Conservation (phyloP, 1,140 invertebrate genomes). For the Drosophila tristis region DNA sequence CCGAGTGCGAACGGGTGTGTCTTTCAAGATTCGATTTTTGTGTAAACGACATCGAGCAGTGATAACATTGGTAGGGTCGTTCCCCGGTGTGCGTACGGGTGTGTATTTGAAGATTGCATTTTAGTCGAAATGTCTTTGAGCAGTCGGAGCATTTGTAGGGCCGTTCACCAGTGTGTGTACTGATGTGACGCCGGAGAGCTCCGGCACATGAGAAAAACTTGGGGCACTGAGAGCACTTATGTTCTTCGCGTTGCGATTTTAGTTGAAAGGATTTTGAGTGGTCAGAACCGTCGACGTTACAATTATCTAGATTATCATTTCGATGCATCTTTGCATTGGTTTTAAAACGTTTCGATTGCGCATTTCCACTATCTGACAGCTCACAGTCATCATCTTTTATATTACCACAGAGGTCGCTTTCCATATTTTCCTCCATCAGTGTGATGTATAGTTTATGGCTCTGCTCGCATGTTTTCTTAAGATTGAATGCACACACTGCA, state of each 20-base stretch:
- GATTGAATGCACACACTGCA: neutral
- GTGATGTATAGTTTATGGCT: too few relatives aligned
- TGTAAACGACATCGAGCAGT: neutral
- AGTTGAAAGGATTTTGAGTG: too few relatives aligned
- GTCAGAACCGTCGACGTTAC: too few relatives aligned
- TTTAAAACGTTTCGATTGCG: too few relatives aligned
- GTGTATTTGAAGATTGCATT: neutral
- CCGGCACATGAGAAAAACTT: neutral
- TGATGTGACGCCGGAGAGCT: neutral
- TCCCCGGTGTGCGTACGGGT: neutral
- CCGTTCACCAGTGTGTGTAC: slow-evolving; percentile 8
- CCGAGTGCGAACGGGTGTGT: neutral
- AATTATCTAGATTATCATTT: neutral
- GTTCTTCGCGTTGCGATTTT: neutral
- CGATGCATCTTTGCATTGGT: too few relatives aligned
- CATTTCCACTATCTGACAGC: too few relatives aligned
- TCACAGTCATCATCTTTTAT: too few relatives aligned
- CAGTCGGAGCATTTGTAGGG: slow-evolving; percentile 6
- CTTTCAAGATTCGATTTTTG: neutral
- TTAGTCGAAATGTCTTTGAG: slow-evolving; percentile 1
- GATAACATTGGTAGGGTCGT: neutral
- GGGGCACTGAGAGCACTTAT: slow-evolving; percentile 3
- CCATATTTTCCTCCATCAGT: neutral
- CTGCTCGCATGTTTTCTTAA: neutral
- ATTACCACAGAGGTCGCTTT: too few relatives aligned